Conservation (phyloP, 2,113 vertebrate genomes). For the Silurus meridionalis region DNA sequence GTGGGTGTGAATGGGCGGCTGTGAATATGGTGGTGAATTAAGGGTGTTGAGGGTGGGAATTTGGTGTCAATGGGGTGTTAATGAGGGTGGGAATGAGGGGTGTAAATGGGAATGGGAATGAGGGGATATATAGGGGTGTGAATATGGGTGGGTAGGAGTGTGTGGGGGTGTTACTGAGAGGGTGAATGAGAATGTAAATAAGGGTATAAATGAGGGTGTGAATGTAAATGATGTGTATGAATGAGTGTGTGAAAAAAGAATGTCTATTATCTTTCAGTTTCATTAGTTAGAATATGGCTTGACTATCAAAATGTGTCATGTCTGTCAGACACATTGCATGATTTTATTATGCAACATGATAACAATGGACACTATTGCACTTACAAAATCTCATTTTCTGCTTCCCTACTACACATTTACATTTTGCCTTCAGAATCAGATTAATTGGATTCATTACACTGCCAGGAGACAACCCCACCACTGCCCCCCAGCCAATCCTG, state of each 20-base stretch:
- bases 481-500: neutral
- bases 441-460: slow-evolving; percentile 23
- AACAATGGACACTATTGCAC: neutral
- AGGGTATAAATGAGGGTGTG: neutral
- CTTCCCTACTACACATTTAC: neutral
- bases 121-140: neutral
- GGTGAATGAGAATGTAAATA: neutral
- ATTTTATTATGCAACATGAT: neutral
- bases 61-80: neutral
- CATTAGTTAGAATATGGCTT: no score
- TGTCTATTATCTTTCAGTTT: neutral
- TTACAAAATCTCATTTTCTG: neutral
- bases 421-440: slow-evolving; percentile 17
- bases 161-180: neutral
- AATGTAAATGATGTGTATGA: neutral
- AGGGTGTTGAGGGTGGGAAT: no score
- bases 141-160: neutral
- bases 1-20: neutral
- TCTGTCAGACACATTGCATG: neutral
- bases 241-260: neutral
- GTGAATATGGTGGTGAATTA: no score
- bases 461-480: neutral
- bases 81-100: neutral
- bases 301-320: neutral
- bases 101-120: neutral